Evolutionary conservation across 2,113 vertebrate genomes (phyloP).

Genomic region (Notarius quadriscutis): DNA sequence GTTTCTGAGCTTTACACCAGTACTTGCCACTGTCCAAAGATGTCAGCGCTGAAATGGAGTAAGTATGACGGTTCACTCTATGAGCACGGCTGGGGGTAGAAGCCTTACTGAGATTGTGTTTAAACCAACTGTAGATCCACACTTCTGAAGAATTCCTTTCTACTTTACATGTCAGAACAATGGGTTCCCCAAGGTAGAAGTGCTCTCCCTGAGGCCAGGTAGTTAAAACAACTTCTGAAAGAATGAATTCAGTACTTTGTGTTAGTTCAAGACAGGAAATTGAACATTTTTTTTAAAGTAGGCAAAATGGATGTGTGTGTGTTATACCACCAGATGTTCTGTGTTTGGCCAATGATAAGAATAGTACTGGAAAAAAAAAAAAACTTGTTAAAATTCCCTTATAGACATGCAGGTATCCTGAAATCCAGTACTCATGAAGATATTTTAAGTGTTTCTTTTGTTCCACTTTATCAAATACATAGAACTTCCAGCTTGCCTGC

Average conservation of each 20-base stretch:
- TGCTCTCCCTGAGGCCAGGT: background rate
- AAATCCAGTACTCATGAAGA: background rate
- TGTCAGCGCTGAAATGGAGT: constrained; percentile 26
- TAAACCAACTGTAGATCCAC: constrained; percentile 27
- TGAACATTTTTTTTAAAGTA: background rate
- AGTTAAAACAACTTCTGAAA: constrained; percentile 3
- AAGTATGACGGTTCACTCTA: constrained; percentile 13
- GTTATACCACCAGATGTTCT: constrained; percentile 16
- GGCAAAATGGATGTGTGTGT: background rate
- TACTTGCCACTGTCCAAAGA: constrained; percentile 13
- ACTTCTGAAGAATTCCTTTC: background rate
- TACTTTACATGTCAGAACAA: constrained; percentile 22
- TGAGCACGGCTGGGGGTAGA: background rate
- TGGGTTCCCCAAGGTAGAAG: constrained; percentile 24
- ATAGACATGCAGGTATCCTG: background rate
- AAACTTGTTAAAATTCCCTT: background rate
- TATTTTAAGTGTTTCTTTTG: background rate
- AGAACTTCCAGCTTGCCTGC: background rate
- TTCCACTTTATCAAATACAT: background rate
- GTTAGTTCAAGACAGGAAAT: background rate
- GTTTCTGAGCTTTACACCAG: background rate
- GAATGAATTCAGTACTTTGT: background rate
- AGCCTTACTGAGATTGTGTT: background rate
- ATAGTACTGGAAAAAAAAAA: constrained; percentile 39
- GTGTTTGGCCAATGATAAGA: constrained; percentile 9